Evolutionary conservation across 2,888 invertebrate species (phyloP).

Genomic region (Troides aeacus): DNA sequence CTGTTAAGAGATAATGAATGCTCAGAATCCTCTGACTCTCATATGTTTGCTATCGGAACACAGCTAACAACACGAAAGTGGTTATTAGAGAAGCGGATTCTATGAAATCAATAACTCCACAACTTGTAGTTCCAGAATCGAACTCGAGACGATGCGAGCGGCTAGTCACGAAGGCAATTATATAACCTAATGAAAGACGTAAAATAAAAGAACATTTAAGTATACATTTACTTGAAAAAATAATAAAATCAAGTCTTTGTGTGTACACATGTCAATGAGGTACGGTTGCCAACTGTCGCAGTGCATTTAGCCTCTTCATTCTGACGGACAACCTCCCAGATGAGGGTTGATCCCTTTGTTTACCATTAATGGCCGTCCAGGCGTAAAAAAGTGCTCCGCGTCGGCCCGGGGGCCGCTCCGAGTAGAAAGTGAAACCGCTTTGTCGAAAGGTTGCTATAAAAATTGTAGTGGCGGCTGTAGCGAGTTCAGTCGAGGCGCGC

Average conservation of each 20-base stretch:
- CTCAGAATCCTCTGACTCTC: too few relatives aligned
- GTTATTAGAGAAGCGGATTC: too few relatives aligned
- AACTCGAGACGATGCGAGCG: too few relatives aligned
- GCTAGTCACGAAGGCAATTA: too few relatives aligned
- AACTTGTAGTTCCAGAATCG: too few relatives aligned
- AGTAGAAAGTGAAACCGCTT: slow-evolving; percentile 76
- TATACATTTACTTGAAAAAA: not conserved
- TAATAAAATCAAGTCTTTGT: not conserved
- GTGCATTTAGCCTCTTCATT: not conserved
- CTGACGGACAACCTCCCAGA: slow-evolving; percentile 4
- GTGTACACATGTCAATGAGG: too few relatives aligned
- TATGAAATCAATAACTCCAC: too few relatives aligned
- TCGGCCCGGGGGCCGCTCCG: slow-evolving; percentile 49
- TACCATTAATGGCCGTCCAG: slow-evolving; percentile 53
- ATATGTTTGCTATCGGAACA: too few relatives aligned
- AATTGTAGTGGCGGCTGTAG: slow-evolving; percentile 59
- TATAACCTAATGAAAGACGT: not conserved
- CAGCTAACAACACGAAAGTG: too few relatives aligned
- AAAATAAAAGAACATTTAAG: not conserved
- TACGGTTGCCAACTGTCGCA: slow-evolving; percentile 21
- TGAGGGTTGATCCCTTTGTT: slow-evolving; percentile 51
- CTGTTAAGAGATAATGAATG: too few relatives aligned
- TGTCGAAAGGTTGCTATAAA: slow-evolving; percentile 68
- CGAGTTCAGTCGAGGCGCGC: slow-evolving; percentile 65
- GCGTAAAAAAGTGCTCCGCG: slow-evolving; percentile 71